phyloP scores from a whole-genome alignment of 1,140 invertebrate genomes.

The Hyposmocoma kahamanoa region DNA sequence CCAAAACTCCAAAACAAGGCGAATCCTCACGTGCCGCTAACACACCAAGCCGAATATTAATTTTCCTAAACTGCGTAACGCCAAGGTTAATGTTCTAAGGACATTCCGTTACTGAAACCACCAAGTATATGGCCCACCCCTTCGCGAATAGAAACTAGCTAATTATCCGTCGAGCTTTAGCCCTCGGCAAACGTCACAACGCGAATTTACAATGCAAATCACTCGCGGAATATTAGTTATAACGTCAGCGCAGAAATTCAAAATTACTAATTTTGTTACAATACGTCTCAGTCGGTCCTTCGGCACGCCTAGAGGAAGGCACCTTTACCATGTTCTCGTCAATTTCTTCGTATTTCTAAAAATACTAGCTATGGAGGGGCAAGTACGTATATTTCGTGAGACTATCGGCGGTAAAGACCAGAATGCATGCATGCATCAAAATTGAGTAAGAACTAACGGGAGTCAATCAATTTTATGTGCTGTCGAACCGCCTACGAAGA shows the following conservation, averaged over 20 bases:
- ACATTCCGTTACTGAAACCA: slow-evolving; percentile 33
- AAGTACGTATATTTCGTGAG: slow-evolving; percentile 50
- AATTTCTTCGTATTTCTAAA: slow-evolving; percentile 14
- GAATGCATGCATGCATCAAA: slow-evolving; percentile 23
- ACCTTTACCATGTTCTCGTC: slow-evolving; percentile 43
- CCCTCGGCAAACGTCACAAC: slow-evolving; percentile 55
- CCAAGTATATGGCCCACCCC: slow-evolving; percentile 32
- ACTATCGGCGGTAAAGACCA: slow-evolving; percentile 13
- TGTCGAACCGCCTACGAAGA: slow-evolving; percentile 41
- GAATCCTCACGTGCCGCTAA: slow-evolving; percentile 17
- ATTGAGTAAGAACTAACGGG: slow-evolving; percentile 36
- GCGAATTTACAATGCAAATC: slow-evolving; percentile 72
- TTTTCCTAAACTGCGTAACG: slow-evolving; percentile 21
- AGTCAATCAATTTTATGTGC: slow-evolving; percentile 52
- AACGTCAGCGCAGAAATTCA: slow-evolving; percentile 65
- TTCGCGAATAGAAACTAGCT: slow-evolving; percentile 68
- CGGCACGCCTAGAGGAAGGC: slow-evolving; percentile 56
- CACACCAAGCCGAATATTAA: slow-evolving; percentile 24
- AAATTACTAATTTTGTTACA: slow-evolving; percentile 72
- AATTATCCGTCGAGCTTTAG: slow-evolving; percentile 68
- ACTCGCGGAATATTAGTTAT: slow-evolving; percentile 67
- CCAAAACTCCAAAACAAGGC: slow-evolving; percentile 20
- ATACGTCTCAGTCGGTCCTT: slow-evolving; percentile 61
- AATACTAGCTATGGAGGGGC: slow-evolving; percentile 46
- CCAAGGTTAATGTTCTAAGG: slow-evolving; percentile 41